Base-by-base conservation (phyloP, 2,888 invertebrate species). In the Raillietiella orientalis region DNA sequence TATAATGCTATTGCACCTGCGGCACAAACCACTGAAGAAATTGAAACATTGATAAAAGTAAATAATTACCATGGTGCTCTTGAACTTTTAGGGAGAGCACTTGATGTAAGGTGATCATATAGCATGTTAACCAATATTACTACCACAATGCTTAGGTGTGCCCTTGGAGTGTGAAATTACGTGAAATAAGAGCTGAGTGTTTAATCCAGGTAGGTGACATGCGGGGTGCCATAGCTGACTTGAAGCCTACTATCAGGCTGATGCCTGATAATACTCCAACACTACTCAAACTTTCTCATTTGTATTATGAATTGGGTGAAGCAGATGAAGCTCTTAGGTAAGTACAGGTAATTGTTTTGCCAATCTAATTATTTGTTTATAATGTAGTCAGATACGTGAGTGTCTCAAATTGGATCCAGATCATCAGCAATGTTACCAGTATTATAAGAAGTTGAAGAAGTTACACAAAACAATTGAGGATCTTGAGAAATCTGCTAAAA, bases 341-440 rank as follows among this genome's bases (percentile, higher is more conserved):
- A 46, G 49, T 44, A 12, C 27, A 13, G 9, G n/a, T n/a, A n/a
- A n/a, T n/a, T n/a, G n/a, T n/a, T n/a, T n/a, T n/a, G n/a, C n/a
- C 13, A n/a, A 21, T 24, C n/a, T 13, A 10, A 6, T 17, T 17
- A 10, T n/a, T n/a, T n/a, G n/a, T n/a, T n/a, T n/a, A n/a, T n/a
- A n/a, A n/a, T 41, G 17, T 42, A 63, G 61, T 49, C 79, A 90
- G 49, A 67, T 96, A 34, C 64, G 96, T 12, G 90, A 96, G 46
- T 99, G 96, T 45, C 56, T 99, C 11, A 84, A 75, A 44, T 52
- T 90, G 21, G 93, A 99, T 47, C 90, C 90, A 0, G 96, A 99
- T 38, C 87, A 99, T 50, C 79, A 82, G 49, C 58, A 67, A 38
- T 96, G 93, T 47, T 84, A 84, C 48, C 65, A 72, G 12, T 67